These are phyloP conservation scores for Pseudochirops corinnae DNA, from an alignment of 2,797 vertebrate species.

Conservation along the genomic window DNA sequence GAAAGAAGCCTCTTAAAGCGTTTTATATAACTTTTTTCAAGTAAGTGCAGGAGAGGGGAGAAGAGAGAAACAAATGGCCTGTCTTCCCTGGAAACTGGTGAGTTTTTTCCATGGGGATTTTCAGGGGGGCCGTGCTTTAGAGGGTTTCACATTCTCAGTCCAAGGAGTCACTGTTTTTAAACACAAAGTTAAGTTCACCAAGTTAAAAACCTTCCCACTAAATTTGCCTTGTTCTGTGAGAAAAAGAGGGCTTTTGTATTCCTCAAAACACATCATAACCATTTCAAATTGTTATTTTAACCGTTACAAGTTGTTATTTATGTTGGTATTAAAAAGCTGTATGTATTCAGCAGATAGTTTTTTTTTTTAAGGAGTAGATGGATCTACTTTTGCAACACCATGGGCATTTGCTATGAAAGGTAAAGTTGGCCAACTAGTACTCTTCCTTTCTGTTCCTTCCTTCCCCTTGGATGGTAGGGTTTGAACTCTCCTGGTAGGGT, in stretches of 20 bases:
- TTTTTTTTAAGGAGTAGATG: not conserved
- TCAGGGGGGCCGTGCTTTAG: not conserved
- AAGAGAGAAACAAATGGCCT: not conserved
- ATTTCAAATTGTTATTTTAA: not conserved
- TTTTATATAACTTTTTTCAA: not conserved
- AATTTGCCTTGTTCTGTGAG: not conserved
- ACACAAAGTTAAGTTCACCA: not conserved
- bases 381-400: not conserved
- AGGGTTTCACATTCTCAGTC: not conserved
- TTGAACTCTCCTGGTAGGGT: not conserved
- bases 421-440: not conserved
- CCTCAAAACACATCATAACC: not conserved
- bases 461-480: not conserved
- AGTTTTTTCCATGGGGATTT: not conserved
- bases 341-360: not conserved
- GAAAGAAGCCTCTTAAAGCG: not conserved
- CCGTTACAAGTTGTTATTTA: not conserved
- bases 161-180: not conserved
- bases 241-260: not conserved
- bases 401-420: not conserved
- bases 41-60: not conserved
- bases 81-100: not conserved
- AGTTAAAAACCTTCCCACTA: not conserved
- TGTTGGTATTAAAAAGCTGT: too few relatives aligned
- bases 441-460: not conserved